These are phyloP conservation scores for Loripinus fragilis DNA, from an alignment of 2,888 invertebrate species.

Conservation along the genomic window DNA sequence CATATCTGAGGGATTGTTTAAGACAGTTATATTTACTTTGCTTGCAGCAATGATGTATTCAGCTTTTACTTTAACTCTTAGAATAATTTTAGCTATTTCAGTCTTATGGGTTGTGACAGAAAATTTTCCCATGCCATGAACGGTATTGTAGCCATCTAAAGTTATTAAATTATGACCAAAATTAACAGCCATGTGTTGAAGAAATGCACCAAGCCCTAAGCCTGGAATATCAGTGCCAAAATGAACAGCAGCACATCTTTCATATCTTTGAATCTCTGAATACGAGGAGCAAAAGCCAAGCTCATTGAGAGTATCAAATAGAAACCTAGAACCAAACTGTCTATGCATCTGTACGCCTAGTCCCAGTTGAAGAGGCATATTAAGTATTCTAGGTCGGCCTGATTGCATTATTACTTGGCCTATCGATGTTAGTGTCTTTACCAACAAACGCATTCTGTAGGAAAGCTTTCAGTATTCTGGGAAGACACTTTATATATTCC, in stretches of 20 bases:
- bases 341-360: slow-evolving; percentile 57
- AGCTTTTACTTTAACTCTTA: slow-evolving; percentile 30
- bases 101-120: slow-evolving; percentile 58
- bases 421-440: slow-evolving; percentile 41
- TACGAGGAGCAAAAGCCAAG: slow-evolving; percentile 61
- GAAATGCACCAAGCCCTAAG: slow-evolving; percentile 24
- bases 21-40: slow-evolving; percentile 42
- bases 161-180: slow-evolving; percentile 68
- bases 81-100: slow-evolving; percentile 8
- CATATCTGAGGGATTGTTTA: slow-evolving; percentile 18
- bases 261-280: slow-evolving; percentile 57
- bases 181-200: slow-evolving; percentile 68
- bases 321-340: slow-evolving; percentile 49
- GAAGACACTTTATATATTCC: slow-evolving; percentile 5
- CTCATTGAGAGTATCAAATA: slow-evolving; percentile 57
- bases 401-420: slow-evolving; percentile 63
- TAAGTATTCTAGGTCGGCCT: slow-evolving; percentile 38
- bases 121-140: slow-evolving; percentile 72
- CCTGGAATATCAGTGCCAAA: slow-evolving; percentile 36
- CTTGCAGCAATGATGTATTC: slow-evolving; percentile 33
- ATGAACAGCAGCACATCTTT: slow-evolving; percentile 54
- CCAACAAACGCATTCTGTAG: slow-evolving; percentile 5
- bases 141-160: slow-evolving; percentile 64
- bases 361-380: slow-evolving; percentile 58
- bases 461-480: slow-evolving; percentile 6